Evolutionary conservation across 2,113 vertebrate species (phyloP), one percentile per base, ranked within the genome.

Genomic region (Daphoenositta chrysoptera): DNA sequence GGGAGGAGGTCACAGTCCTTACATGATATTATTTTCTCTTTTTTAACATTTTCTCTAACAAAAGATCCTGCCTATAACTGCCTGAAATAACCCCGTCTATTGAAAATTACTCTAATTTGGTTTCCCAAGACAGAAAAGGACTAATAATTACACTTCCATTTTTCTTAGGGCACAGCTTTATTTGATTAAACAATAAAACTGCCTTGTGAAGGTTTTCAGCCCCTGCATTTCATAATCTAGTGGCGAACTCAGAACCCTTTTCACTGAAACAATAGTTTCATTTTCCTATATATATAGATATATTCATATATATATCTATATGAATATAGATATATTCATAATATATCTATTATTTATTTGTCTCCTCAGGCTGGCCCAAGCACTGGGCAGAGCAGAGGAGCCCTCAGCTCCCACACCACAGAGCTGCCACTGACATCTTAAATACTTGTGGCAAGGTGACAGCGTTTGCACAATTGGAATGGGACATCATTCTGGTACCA

Each of bases 271-370:
- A n/a, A n/a, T n/a, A n/a, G n/a, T n/a, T n/a, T n/a, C n/a, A n/a
- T n/a, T n/a, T n/a, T n/a, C n/a, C n/a, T n/a, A n/a, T n/a, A n/a
- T n/a, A n/a, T n/a, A n/a, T n/a, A n/a, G n/a, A n/a, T n/a, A n/a
- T n/a, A n/a, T n/a, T n/a, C n/a, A n/a, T n/a, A n/a, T n/a, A n/a
- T n/a, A n/a, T n/a, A n/a, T n/a, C n/a, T n/a, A n/a, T n/a, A n/a
- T n/a, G n/a, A n/a, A n/a, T n/a, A n/a, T n/a, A n/a, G n/a, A n/a
- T n/a, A n/a, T n/a, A n/a, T n/a, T n/a, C n/a, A n/a, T n/a, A n/a
- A n/a, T n/a, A n/a, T n/a, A n/a, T n/a, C n/a, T n/a, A n/a, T n/a
- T 47, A 7, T 16, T 50, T 54, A 18, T 35, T 54, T 2, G 0
- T 20, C 24, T 26, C 11, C 44, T 15, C 33, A 48, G 35, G 20